These are phyloP conservation scores for Drosophila takahashii DNA, from an alignment of 1,140 invertebrate genomes.

Conservation along the genomic window DNA sequence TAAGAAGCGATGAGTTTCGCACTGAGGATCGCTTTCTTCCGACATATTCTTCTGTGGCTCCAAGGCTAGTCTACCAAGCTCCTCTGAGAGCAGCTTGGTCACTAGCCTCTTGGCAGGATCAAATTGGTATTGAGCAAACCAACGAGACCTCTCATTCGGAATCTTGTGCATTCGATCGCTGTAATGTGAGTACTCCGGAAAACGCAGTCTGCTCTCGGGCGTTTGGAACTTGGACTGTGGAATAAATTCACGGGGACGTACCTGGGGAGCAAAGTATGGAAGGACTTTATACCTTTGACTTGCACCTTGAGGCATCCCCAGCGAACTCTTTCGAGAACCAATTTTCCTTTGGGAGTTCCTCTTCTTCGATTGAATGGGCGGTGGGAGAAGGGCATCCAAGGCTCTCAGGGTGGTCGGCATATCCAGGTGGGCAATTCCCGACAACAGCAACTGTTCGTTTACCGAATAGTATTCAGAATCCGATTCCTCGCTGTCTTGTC, in stretches of 20 bases:
- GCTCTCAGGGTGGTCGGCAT: slow-evolving; percentile 52
- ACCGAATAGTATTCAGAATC: slow-evolving; percentile 9
- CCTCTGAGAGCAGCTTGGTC: slow-evolving; percentile 14
- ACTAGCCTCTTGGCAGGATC: slow-evolving; percentile 29
- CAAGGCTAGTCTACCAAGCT: slow-evolving; percentile 14
- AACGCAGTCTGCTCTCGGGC: slow-evolving; percentile 1
- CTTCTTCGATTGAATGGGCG: slow-evolving; percentile 33
- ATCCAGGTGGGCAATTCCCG: slow-evolving; percentile 68
- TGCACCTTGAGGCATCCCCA: neutral
- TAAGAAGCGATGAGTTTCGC: slow-evolving; percentile 11
- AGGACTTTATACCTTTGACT: neutral
- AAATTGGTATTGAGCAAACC: slow-evolving; percentile 39
- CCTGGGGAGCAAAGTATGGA: slow-evolving; percentile 32
- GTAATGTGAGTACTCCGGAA: slow-evolving; percentile 18
- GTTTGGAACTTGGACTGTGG: neutral
- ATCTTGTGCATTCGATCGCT: slow-evolving; percentile 7
- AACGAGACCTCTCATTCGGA: slow-evolving; percentile 29
- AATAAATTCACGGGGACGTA: slow-evolving; percentile 22
- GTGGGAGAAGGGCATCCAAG: slow-evolving; percentile 59
- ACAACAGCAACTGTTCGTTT: slow-evolving; percentile 70
- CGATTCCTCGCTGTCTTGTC: neutral
- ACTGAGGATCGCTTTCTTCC: neutral
- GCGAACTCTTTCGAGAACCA: neutral
- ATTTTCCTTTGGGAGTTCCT: neutral
- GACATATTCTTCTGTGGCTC: neutral